Percentiles rank a stretch among this genome's conserved stretches.
Evolutionary conservation across 2,113 vertebrate species (phyloP).

Genomic region (Periophthalmodon schlosseri): DNA sequence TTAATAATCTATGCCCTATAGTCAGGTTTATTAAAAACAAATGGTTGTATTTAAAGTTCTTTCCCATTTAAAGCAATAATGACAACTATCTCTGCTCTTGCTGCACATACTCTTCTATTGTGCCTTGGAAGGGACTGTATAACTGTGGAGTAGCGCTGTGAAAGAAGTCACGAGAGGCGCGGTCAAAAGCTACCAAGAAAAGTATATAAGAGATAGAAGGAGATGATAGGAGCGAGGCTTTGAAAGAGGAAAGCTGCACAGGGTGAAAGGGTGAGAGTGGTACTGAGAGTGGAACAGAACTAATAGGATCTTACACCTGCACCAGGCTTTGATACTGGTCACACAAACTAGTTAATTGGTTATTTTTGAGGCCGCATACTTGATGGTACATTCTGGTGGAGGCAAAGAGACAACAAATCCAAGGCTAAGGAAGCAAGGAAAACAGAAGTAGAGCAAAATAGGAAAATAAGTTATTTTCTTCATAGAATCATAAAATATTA

Average conservation of each 20-base stretch:
- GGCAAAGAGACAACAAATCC: neutral
- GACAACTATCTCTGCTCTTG: neutral
- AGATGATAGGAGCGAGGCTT: neutral
- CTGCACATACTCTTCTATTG: neutral
- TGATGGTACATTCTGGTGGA: neutral
- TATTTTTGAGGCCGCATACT: neutral
- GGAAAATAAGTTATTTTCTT: neutral
- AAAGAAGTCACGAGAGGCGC: neutral
- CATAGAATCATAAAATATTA: neutral
- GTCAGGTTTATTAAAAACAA: too few species aligned
- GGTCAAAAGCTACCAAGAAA: neutral
- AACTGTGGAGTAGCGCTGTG: neutral
- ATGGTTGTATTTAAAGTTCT: too few species aligned
- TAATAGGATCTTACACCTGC: neutral
- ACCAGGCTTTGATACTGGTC: neutral
- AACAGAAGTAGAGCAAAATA: neutral
- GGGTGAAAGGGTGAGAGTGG: neutral
- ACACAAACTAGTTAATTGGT: conserved; percentile 5
- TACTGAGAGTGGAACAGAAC: neutral
- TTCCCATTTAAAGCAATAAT: neutral
- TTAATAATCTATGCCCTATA: too few species aligned
- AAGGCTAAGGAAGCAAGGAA: neutral
- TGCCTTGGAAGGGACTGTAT: neutral
- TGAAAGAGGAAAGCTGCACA: neutral
- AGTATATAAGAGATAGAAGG: neutral